phyloP scores from a whole-genome alignment of 2,113 vertebrate species.

The Pycnonotus jocosus region DNA sequence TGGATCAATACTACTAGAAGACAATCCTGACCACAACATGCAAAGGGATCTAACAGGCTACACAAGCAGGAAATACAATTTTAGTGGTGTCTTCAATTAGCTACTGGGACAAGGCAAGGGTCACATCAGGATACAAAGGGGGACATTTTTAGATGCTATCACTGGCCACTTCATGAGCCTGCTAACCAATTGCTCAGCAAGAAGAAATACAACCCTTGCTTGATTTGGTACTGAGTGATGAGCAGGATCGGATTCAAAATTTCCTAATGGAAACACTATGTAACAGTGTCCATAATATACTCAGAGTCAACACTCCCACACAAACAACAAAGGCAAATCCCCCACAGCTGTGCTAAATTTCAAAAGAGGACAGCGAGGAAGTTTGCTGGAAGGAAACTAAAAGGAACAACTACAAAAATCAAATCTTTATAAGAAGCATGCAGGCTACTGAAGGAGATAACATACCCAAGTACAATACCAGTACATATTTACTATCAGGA shows the following conservation, averaged over 20 bases:
- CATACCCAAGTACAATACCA: not conserved
- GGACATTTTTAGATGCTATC: slow-evolving; percentile 45
- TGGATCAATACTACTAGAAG: not conserved
- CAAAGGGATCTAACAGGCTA: not conserved
- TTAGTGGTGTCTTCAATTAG: not conserved
- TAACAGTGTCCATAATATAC: slow-evolving; percentile 1
- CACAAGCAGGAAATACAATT: not conserved
- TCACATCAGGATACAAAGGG: not conserved
- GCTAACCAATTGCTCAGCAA: slow-evolving; percentile 23
- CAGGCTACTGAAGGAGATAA: not conserved
- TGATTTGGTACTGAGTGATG: not conserved
- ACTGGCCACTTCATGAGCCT: not conserved
- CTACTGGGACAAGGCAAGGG: not conserved
- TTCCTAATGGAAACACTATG: slow-evolving; percentile 31
- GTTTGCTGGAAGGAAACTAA: not conserved
- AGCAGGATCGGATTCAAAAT: slow-evolving; percentile 42
- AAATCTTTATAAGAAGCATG: not conserved
- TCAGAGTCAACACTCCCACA: not conserved
- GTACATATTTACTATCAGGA: not conserved
- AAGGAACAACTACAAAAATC: not conserved
- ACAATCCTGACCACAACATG: not conserved
- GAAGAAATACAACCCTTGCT: not conserved
- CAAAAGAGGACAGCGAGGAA: not conserved
- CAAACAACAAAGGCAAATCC: not conserved
- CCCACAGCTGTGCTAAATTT: not conserved